Evolutionary conservation across 2,888 invertebrate genomes (phyloP), one percentile per base, ranked within the genome.

Genomic region (Drosophila greeni): DNA sequence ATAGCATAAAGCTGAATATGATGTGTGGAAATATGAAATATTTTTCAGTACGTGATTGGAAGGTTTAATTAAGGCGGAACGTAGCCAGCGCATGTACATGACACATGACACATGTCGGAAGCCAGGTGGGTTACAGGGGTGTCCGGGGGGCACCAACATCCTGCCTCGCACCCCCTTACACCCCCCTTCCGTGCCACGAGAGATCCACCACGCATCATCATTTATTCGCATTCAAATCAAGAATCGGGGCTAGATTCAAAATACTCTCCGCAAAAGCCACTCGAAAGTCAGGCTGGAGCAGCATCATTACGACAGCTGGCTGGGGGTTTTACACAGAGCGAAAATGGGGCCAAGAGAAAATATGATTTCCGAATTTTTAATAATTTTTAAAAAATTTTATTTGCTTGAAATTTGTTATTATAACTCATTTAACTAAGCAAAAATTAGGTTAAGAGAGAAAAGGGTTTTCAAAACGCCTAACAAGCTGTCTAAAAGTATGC

Each of bases 21-120:
- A 31, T 31, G 14, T 31, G 45, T 31, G 66, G 57, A 34, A 57
- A 53, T 60, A 34, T 67, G 67, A 67, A 67, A 67, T 54, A 61
- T 68, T 48, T 51, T 36, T 29, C 53, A 20, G 48, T 51, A 43
- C 55, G 48, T 64, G 64, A 55, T 65, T 67, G 60, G 48, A 60
- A 67, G 53, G 66, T 67, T 60, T 67, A 67, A 67, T 67, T 67
- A 53, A 67, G 60, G 48, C 61, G 61, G 20, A 14, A 31, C 51
- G 61, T 18, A 18, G 45, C 45, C 45, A 18, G 29, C 29, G 31
- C 31, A 31, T 31, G 61, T 52, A 43, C 43, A 51, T 37, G 40
- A 20, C 48, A 56, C 56, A 56, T 49, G 51, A 36, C 61, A 62
- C 51, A 61, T 43, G 61, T 42, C 47, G 60, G 23, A 37, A 52